Conservation (phyloP, 2,113 vertebrate genomes). For the Varanus salvator region DNA sequence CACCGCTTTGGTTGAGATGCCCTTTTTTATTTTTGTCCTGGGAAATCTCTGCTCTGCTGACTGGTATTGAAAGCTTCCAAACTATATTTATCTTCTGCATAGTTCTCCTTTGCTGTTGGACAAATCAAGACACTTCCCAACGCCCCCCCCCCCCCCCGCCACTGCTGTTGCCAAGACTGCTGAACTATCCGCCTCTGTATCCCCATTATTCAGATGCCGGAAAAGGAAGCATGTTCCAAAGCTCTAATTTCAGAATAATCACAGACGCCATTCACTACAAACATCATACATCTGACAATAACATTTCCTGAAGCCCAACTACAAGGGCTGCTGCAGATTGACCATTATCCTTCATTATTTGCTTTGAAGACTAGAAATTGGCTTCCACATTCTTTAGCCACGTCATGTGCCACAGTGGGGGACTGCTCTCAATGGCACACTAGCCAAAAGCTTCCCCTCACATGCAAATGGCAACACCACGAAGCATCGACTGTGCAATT, state of each 20-base stretch:
- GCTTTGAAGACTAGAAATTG: neutral
- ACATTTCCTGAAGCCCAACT: neutral
- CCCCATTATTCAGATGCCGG: neutral
- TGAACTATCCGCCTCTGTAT: accelerated
- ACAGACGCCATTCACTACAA: neutral
- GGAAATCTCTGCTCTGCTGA: neutral
- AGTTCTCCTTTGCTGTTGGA: neutral
- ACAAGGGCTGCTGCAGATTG: neutral
- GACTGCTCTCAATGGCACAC: neutral
- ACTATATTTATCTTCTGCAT: neutral
- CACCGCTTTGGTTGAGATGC: neutral
- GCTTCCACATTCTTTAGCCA: neutral
- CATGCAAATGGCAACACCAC: neutral
- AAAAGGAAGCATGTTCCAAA: neutral
- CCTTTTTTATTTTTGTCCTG: neutral
- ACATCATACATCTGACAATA: neutral
- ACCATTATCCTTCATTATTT: neutral
- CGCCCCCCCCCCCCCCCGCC: no score
- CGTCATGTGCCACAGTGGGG: neutral
- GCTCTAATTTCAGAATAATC: neutral
- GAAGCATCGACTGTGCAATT: neutral
- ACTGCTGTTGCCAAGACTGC: neutral
- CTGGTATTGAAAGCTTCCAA: neutral
- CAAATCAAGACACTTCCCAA: constrained; percentile 15
- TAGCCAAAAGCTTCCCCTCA: neutral